Evolutionary conservation across 2,113 vertebrate genomes (phyloP).

Genomic region (Otocyon megalotis): DNA sequence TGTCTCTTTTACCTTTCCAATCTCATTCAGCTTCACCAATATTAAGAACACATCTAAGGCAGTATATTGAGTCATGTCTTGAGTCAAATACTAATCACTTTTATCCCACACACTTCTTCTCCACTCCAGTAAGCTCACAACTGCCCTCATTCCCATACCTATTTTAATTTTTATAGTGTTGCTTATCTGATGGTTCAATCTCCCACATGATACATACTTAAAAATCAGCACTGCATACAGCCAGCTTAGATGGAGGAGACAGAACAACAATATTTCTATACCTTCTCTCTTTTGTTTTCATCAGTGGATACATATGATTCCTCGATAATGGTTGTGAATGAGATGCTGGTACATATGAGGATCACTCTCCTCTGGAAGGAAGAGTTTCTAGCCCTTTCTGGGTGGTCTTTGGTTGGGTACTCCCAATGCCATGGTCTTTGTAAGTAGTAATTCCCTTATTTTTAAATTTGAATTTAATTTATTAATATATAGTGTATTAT

Average conservation of each 20-base stretch:
- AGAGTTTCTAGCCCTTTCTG: slow-evolving; percentile 21
- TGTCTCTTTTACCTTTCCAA: background rate
- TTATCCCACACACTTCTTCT: background rate
- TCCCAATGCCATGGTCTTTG: background rate
- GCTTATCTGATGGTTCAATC: background rate
- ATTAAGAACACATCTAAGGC: background rate
- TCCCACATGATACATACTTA: background rate
- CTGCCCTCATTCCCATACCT: background rate
- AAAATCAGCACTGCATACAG: background rate
- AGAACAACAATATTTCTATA: background rate
- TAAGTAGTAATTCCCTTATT: slow-evolving; percentile 74
- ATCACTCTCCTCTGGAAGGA: background rate
- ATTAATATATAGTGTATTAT: no score
- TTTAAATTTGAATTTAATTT: no score
- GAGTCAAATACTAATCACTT: background rate
- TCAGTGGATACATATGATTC: background rate
- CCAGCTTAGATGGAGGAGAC: background rate
- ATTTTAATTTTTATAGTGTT: background rate
- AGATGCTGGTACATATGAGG: background rate
- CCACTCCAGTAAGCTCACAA: background rate
- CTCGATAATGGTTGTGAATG: background rate
- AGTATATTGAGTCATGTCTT: background rate
- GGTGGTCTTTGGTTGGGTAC: background rate
- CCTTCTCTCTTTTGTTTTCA: background rate
- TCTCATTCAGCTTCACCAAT: background rate